Evolutionary conservation across 2,113 vertebrate genomes (phyloP).

Genomic region (Morphnarchus princeps): DNA sequence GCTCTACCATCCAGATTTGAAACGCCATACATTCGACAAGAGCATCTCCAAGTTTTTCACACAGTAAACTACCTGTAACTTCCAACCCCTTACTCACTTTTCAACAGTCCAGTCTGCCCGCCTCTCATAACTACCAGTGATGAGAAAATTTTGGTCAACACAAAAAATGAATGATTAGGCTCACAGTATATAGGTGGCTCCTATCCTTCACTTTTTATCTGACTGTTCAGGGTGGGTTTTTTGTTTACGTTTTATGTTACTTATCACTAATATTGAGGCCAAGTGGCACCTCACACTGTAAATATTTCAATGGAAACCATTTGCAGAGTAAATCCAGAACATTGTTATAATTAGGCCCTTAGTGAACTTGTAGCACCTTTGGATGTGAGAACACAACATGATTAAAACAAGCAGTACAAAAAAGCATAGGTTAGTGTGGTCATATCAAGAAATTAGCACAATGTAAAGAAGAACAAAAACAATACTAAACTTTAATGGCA

Average conservation of each 20-base stretch:
- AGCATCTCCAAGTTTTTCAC: not conserved
- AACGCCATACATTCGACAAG: not conserved
- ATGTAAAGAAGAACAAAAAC: not conserved
- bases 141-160: not conserved
- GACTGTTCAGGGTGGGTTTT: not conserved
- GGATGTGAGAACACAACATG: not conserved
- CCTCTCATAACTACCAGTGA: not conserved
- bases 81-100: not conserved
- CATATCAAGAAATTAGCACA: not conserved
- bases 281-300: not conserved
- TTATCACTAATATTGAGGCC: not conserved
- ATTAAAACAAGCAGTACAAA: not conserved
- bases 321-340: not conserved
- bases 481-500: not conserved
- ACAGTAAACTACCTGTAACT: not conserved
- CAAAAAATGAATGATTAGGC: not conserved
- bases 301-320: not conserved
- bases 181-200: not conserved
- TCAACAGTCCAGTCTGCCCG: not conserved
- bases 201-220: not conserved
- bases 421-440: not conserved
- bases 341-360: not conserved
- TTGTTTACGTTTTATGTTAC: not conserved
- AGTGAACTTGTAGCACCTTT: not conserved
- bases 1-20: not conserved